Evolutionary conservation across 2,797 vertebrate genomes (phyloP).

Genomic region (Loriculus beryllinus): DNA sequence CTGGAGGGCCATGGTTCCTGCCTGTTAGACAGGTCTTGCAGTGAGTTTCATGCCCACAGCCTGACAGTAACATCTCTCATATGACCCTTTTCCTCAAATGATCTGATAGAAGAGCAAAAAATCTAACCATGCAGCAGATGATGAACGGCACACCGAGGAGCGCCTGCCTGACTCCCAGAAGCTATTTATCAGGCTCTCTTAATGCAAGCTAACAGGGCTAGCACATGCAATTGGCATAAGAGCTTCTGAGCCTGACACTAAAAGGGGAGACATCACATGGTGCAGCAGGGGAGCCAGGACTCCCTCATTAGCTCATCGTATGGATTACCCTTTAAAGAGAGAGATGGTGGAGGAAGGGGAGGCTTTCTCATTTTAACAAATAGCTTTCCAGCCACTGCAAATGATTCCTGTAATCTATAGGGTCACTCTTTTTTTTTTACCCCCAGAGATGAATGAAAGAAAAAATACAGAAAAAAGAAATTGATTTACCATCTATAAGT

Average conservation of each 20-base stretch:
- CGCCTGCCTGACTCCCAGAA: slow-evolving; percentile 22
- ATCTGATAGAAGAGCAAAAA: slow-evolving; percentile 23
- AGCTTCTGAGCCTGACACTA: slow-evolving; percentile 17
- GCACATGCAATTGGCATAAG: slow-evolving; percentile 48
- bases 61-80: not conserved
- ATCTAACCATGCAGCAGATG: slow-evolving; percentile 30
- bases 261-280: slow-evolving; percentile 10
- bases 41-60: not conserved
- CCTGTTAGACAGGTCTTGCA: not conserved
- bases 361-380: slow-evolving; percentile 39
- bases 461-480: not conserved
- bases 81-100: not conserved
- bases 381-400: slow-evolving; percentile 44
- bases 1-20: not conserved
- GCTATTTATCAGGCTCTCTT: slow-evolving; percentile 44
- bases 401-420: slow-evolving; percentile 34
- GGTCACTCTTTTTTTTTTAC: not conserved
- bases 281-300: slow-evolving; percentile 23
- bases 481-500: slow-evolving; percentile 64
- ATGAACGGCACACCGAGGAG: slow-evolving; percentile 22
- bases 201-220: slow-evolving; percentile 45
- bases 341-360: not conserved
- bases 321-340: slow-evolving; percentile 43
- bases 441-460: not conserved
- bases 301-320: slow-evolving; percentile 19